Evolutionary conservation across 2,113 vertebrate species (phyloP).

Genomic region (Natator depressus): DNA sequence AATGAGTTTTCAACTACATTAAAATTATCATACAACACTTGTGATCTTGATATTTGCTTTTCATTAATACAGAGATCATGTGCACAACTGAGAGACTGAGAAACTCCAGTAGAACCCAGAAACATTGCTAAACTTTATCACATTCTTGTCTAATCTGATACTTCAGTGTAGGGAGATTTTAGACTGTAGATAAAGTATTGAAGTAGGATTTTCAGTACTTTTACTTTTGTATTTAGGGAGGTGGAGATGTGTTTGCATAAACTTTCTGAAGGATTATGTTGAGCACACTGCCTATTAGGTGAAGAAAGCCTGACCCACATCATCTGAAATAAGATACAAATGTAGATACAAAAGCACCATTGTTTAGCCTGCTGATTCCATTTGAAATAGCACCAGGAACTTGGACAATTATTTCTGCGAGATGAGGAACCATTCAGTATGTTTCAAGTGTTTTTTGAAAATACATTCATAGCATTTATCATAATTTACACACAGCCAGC

Average conservation of each 20-base stretch:
- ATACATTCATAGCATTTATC: background rate
- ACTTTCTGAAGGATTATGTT: constrained; percentile 32
- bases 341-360: background rate
- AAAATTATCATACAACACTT: constrained; percentile 3
- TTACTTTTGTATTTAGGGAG: constrained; percentile 43
- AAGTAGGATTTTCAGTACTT: constrained; percentile 29
- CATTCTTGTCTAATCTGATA: background rate
- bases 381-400: background rate
- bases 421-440: background rate
- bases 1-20: background rate
- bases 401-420: background rate
- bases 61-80: background rate
- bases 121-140: constrained; percentile 18
- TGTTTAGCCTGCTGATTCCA: background rate
- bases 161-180: constrained; percentile 2
- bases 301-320: background rate
- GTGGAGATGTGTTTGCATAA: constrained; percentile 14
- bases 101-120: background rate
- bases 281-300: background rate
- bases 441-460: background rate
- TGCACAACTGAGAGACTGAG: background rate
- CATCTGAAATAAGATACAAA: background rate
- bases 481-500: background rate
- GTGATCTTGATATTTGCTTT: background rate
- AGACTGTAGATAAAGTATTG: constrained; percentile 13